Base-by-base conservation (phyloP, 1,140 invertebrate genomes). In the Zophobas atratus region DNA sequence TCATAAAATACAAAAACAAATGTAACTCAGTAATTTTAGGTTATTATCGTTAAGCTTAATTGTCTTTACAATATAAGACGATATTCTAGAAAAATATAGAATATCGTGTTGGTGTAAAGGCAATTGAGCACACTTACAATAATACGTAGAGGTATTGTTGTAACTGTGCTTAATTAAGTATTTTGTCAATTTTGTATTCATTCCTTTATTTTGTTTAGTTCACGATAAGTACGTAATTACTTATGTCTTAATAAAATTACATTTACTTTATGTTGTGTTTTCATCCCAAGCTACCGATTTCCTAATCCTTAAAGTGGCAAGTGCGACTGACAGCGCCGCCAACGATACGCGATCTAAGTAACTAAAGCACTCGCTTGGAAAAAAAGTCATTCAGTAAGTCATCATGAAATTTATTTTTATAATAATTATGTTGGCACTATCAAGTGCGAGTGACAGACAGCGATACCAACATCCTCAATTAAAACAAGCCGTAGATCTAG, bases 161-260 rank as follows among this genome's bases (percentile, higher is more conserved):
- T 20, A 20, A 20, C 20, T 20, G 20, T 32, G 51, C n/a, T 34
- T 57, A 3, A 57, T 63, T 67, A 6, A 41, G 6, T 67, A 8
- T n/a, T 67, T 33, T 35, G 1, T 43, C 39, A 67, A 35, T 60
- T 67, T 1, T 76, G 46, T 35, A 67, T 39, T 80, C 80, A 70
- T 75, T 73, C 57, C 74, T 70, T 77, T 78, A 81, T 60, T 79
- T 80, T 73, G 76, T 81, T 57, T 81, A 80, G 35, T 82, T 46
- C 8, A 46, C 8, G 3, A 79, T 71, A 80, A 74, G 8, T 81
- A 77, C 43, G 81, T 82, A 80, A 82, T 81, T 80, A 75, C 20
- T 70, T 4, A 5, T 53, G 20, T 55, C 46, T 71, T 71, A 48
- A 53, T 55, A 55, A 56, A 55, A 2, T 51, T 73, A 20, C 34